Conservation (phyloP, 53 echinoderm and acorn worm species). For the Patiria pectinifera region DNA sequence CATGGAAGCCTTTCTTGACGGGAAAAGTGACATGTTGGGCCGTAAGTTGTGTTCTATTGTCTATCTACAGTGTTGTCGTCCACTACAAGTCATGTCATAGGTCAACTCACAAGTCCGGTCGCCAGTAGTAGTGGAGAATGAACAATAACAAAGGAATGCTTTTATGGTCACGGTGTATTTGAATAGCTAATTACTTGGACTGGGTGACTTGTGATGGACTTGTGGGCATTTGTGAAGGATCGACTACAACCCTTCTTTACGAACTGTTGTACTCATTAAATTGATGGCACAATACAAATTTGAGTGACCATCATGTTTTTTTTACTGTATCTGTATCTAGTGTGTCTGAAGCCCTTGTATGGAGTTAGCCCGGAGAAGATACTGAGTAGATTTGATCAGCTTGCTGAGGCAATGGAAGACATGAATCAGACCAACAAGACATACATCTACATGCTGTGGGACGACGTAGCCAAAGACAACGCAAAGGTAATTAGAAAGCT, state of each 20-base stretch:
- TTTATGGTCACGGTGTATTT: too few species aligned
- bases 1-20: conserved; percentile 75
- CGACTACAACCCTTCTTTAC: too few species aligned
- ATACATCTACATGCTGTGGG: conserved; percentile 84
- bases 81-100: too few species aligned
- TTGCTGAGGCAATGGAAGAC: conserved; percentile 74
- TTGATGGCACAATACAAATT: too few species aligned
- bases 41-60: conserved; percentile 60
- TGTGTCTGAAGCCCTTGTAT: conserved; percentile 82
- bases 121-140: too few species aligned
- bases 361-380: conserved; percentile 77
- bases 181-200: too few species aligned
- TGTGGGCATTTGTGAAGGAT: too few species aligned
- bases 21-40: conserved; percentile 69
- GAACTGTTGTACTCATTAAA: too few species aligned
- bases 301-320: neutral
- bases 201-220: too few species aligned
- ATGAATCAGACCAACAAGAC: conserved; percentile 70
- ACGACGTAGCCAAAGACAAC: conserved; percentile 83
- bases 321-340: conserved; percentile 31
- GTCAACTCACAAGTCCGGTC: too few species aligned
- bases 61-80: too few species aligned
- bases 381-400: conserved; percentile 69
- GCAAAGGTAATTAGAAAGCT: conserved; percentile 67
- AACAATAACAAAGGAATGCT: too few species aligned